Conservation (phyloP, 2,797 vertebrate genomes). For the Pipistrellus pygmaeus region DNA sequence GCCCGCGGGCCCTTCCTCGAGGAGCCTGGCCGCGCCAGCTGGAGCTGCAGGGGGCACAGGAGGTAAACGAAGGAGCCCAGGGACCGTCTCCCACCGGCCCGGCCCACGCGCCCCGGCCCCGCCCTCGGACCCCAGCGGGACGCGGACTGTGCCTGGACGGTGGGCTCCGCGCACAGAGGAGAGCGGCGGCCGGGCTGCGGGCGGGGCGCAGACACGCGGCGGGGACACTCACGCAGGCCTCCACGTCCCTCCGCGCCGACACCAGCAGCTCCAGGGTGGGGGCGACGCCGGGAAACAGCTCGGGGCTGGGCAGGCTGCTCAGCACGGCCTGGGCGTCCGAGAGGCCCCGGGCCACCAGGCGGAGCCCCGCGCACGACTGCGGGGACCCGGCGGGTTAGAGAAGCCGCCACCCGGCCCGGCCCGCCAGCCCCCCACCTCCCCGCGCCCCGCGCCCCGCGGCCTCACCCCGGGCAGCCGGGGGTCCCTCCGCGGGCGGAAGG, state of each 20-base stretch:
- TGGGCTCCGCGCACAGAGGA: neutral
- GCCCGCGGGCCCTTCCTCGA: neutral
- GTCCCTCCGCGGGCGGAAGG: neutral
- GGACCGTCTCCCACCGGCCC: neutral
- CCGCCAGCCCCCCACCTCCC: too few species aligned
- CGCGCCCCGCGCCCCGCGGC: neutral
- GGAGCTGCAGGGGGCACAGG: neutral
- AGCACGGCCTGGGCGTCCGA: neutral
- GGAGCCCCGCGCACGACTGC: neutral
- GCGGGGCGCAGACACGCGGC: too few species aligned
- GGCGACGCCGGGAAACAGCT: neutral
- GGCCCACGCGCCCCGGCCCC: neutral
- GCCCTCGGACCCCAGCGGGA: too few species aligned
- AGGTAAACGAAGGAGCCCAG: neutral
- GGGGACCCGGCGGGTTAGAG: neutral
- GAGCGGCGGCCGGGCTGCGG: neutral
- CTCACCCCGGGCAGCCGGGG: neutral
- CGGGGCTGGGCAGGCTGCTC: neutral
- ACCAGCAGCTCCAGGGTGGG: slow-evolving; percentile 23
- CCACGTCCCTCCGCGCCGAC: neutral
- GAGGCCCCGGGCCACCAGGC: neutral
- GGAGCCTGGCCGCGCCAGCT: neutral
- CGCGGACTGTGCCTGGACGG: fast-evolving
- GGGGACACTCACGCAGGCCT: slow-evolving; percentile 27
- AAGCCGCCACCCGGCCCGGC: too few species aligned